Conservation (phyloP, 2,113 vertebrate genomes). For the Hyla sarda region DNA sequence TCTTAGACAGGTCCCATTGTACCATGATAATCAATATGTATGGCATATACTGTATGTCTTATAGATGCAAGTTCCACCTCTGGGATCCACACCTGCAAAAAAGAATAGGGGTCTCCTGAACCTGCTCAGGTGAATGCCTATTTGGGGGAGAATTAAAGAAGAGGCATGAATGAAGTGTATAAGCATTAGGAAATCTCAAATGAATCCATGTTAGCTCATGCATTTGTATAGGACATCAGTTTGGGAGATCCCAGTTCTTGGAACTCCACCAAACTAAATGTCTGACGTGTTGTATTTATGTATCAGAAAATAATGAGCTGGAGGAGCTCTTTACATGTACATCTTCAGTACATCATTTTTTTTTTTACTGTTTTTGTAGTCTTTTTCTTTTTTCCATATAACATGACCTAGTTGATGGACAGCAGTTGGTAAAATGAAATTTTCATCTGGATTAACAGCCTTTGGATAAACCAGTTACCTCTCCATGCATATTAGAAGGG, state of each 20-base stretch:
- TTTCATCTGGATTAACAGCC: conserved; percentile 57
- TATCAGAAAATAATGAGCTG: background rate
- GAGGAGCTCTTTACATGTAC: background rate
- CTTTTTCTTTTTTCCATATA: background rate
- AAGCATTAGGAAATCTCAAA: background rate
- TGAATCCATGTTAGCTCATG: background rate
- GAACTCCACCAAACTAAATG: background rate
- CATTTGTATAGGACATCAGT: background rate
- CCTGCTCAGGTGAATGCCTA: no score
- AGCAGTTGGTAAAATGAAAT: conserved; percentile 55
- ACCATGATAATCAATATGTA: no score
- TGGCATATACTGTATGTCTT: no score
- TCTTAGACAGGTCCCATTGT: no score
- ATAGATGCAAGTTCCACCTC: no score
- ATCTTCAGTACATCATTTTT: background rate
- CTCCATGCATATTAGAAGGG: conserved; percentile 50
- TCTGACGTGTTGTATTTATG: background rate
- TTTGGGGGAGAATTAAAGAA: no score
- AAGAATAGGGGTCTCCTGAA: no score
- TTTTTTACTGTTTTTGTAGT: background rate
- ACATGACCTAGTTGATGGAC: conserved; percentile 49
- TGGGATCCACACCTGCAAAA: no score
- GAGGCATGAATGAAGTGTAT: no score
- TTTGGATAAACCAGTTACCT: conserved; percentile 50
- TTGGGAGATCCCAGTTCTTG: background rate